phyloP scores from a whole-genome alignment of 2,797 vertebrate genomes.

The Semaprochilodus insignis region DNA sequence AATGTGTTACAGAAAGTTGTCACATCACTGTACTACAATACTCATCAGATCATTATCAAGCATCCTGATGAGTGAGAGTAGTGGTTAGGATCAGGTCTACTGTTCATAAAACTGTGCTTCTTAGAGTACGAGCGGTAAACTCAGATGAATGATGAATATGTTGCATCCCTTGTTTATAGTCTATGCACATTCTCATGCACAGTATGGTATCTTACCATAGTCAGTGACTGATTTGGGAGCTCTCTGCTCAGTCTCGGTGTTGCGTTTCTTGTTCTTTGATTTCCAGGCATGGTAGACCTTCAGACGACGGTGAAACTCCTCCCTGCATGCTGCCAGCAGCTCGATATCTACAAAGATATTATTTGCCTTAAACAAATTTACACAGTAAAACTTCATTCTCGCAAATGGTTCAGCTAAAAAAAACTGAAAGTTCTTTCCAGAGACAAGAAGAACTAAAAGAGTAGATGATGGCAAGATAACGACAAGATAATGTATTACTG shows the following conservation, averaged over 20 bases:
- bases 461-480: not conserved
- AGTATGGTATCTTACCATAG: conserved; percentile 83
- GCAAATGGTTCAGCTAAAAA: not conserved
- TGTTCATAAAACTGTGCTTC: not conserved
- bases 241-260: conserved; percentile 89
- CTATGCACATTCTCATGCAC: not conserved
- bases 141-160: not conserved
- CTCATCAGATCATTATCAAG: too few relatives aligned
- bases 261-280: conserved; percentile 97
- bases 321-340: conserved; percentile 94
- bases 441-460: not conserved
- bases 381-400: too few relatives aligned
- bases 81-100: not conserved
- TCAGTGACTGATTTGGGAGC: conserved; percentile 96
- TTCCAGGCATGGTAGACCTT: conserved; percentile 99
- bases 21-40: too few relatives aligned
- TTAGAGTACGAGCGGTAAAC: not conserved
- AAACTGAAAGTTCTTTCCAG: not conserved
- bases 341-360: conserved; percentile 87
- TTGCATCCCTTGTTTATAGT: not conserved
- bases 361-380: not conserved
- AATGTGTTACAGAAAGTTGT: too few relatives aligned
- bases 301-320: conserved; percentile 97
- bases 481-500: too few relatives aligned
- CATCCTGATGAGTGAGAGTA: too few relatives aligned